phyloP scores from a whole-genome alignment of 2,113 vertebrate genomes.

The Chaenocephalus aceratus region DNA sequence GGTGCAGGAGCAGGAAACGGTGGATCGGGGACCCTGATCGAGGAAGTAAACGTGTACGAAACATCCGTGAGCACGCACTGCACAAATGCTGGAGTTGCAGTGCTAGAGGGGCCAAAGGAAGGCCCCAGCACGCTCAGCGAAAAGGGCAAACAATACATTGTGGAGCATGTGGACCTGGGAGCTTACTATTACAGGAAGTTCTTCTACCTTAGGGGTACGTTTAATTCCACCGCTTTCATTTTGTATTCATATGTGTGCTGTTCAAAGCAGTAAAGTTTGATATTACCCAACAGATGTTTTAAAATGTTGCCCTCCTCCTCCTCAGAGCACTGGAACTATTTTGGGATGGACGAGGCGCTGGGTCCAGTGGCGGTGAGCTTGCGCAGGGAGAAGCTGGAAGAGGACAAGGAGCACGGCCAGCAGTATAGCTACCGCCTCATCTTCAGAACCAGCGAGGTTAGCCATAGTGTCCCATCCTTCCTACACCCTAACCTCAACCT shows the following conservation, averaged over 20 bases:
- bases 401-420: conserved; percentile 93
- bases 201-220: conserved; percentile 93
- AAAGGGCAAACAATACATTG: conserved; percentile 92
- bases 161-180: conserved; percentile 95
- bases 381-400: conserved; percentile 94
- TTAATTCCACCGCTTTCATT: conserved; percentile 10
- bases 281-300: neutral
- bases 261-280: neutral
- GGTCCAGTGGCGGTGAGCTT: conserved; percentile 95
- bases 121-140: conserved; percentile 88
- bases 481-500: neutral
- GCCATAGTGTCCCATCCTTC: conserved; percentile 22
- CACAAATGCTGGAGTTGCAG: conserved; percentile 94
- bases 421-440: conserved; percentile 95
- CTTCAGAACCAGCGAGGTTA: conserved; percentile 97
- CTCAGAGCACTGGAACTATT: conserved; percentile 97
- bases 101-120: conserved; percentile 94
- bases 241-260: neutral
- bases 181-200: conserved; percentile 95
- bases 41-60: conserved; percentile 89
- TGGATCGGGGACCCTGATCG: conserved; percentile 68
- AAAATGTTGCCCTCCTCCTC: neutral
- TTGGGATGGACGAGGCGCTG: conserved; percentile 93
- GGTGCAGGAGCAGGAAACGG: conserved; percentile 64
- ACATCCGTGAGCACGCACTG: conserved; percentile 91